Evolutionary conservation across 2,113 vertebrate species (phyloP).

Genomic region (Danionella cerebrum): DNA sequence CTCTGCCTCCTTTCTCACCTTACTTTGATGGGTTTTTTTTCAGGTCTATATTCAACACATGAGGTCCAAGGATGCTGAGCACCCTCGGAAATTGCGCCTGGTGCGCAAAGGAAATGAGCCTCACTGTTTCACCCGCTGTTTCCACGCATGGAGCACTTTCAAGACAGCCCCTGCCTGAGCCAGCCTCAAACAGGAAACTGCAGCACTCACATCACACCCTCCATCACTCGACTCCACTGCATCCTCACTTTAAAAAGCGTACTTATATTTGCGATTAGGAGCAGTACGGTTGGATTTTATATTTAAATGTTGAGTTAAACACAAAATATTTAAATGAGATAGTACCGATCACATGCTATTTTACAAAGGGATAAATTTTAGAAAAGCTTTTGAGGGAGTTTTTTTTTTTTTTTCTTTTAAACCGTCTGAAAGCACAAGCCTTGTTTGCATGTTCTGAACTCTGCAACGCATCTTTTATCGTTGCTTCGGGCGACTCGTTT

Average conservation of each 20-base stretch:
- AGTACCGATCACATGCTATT: slow-evolving; percentile 9
- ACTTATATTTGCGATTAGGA: slow-evolving; percentile 4
- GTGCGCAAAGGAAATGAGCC: slow-evolving; percentile 95
- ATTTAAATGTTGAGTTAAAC: slow-evolving; percentile 16
- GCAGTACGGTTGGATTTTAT: slow-evolving; percentile 18
- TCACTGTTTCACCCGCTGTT: slow-evolving; percentile 89
- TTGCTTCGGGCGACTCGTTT: not conserved
- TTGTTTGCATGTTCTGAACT: not conserved
- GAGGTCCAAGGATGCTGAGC: slow-evolving; percentile 77
- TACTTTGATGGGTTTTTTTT: no score
- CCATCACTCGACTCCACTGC: slow-evolving; percentile 17
- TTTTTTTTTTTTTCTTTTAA: not conserved
- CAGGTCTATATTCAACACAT: slow-evolving; percentile 98
- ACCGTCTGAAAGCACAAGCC: not conserved
- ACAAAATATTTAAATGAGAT: no score
- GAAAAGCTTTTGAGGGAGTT: not conserved
- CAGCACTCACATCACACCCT: slow-evolving; percentile 1
- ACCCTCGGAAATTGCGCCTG: slow-evolving; percentile 83
- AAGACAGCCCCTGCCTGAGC: slow-evolving; percentile 71
- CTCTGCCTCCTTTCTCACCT: no score
- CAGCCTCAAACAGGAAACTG: not conserved
- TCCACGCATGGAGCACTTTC: slow-evolving; percentile 91
- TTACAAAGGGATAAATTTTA: slow-evolving; percentile 15
- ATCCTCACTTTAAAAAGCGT: slow-evolving; percentile 14
- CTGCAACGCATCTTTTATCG: not conserved